Percentiles rank a stretch among this genome's conserved stretches.
Evolutionary conservation across 2,797 vertebrate species (phyloP).

Genomic region (Oryzias dopingdopingensis): DNA sequence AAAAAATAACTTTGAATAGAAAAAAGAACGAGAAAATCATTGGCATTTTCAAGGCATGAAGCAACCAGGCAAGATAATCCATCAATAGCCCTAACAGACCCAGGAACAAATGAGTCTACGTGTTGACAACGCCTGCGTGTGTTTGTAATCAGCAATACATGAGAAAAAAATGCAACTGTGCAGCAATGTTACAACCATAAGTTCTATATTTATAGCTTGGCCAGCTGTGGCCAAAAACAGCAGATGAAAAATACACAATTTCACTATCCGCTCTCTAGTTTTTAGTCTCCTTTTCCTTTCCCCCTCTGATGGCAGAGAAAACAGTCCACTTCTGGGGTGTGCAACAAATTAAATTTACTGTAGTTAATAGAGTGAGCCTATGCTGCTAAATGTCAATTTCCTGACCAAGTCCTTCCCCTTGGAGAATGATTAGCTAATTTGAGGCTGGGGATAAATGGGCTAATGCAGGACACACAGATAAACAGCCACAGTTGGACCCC

Average conservation of each 20-base stretch:
- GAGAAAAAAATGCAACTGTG: constrained; percentile 65
- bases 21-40: constrained; percentile 48
- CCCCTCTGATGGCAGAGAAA: constrained; percentile 68
- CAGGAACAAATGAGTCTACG: constrained; percentile 61
- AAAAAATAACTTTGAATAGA: constrained; percentile 46
- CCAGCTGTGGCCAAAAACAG: constrained; percentile 71
- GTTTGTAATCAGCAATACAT: constrained; percentile 74
- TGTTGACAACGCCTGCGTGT: constrained; percentile 67
- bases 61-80: constrained; percentile 61
- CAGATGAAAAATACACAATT: constrained; percentile 72
- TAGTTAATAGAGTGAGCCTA: constrained; percentile 85
- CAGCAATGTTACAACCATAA: constrained; percentile 55
- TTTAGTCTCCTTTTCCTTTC: constrained; percentile 30
- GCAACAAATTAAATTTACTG: constrained; percentile 84
- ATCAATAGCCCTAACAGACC: constrained; percentile 62
- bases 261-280: constrained; percentile 23
- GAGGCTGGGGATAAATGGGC: constrained; percentile 78
- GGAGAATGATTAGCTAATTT: constrained; percentile 82
- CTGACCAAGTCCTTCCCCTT: constrained; percentile 83
- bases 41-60: constrained; percentile 53
- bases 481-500: constrained; percentile 71
- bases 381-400: constrained; percentile 85
- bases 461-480: constrained; percentile 79
- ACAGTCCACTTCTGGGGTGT: constrained; percentile 75
- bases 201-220: constrained; percentile 72